These are phyloP conservation scores for Tiliqua scincoides DNA, from an alignment of 2,113 vertebrate species.

Conservation along the genomic window DNA sequence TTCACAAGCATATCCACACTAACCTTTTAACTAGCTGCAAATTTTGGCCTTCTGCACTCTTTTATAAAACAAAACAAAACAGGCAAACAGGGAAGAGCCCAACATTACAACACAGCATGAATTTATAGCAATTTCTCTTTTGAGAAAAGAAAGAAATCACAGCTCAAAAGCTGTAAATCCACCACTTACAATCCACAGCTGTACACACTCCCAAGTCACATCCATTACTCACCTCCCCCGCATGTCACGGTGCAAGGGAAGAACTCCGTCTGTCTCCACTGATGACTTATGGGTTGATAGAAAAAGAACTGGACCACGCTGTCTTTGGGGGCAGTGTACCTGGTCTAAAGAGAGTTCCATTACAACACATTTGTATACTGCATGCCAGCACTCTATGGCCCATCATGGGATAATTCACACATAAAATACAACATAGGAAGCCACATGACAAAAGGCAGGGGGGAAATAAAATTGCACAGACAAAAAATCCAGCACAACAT, in stretches of 20 bases:
- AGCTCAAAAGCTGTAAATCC: background rate
- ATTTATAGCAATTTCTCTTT: constrained; percentile 8
- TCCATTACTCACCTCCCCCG: constrained; percentile 86
- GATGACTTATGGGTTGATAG: constrained; percentile 87
- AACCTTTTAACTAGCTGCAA: background rate
- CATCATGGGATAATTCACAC: background rate
- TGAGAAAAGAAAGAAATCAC: background rate
- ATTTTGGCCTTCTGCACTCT: background rate
- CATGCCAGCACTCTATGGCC: background rate
- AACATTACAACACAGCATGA: constrained; percentile 13
- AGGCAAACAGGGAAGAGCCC: background rate
- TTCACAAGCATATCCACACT: background rate
- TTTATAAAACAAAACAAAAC: background rate
- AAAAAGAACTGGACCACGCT: constrained; percentile 89
- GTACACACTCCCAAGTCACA: constrained; percentile 2
- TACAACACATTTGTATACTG: constrained; percentile 19
- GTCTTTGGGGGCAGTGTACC: constrained; percentile 83
- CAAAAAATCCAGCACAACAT: background rate
- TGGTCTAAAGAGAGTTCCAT: constrained; percentile 80
- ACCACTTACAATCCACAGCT: constrained; percentile 12
- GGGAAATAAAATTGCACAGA: background rate
- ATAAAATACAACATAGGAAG: background rate
- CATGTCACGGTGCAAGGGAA: constrained; percentile 87
- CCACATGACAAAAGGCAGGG: background rate
- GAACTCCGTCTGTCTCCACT: constrained; percentile 87